phyloP scores from a whole-genome alignment of 2,113 vertebrate genomes.

The Crotalus tigris region DNA sequence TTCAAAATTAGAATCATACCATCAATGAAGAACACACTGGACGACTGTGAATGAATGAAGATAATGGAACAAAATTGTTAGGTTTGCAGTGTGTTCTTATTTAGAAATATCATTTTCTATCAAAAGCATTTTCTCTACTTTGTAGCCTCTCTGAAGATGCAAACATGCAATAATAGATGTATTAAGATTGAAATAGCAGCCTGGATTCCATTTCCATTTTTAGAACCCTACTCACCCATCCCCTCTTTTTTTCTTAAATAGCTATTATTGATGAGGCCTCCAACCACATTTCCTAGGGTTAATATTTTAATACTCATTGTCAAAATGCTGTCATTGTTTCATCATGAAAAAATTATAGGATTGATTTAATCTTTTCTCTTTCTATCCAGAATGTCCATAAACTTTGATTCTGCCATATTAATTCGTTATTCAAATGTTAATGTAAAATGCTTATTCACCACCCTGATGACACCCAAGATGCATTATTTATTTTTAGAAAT shows the following conservation, averaged over 20 bases:
- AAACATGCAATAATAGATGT: not conserved
- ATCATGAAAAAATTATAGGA: slow-evolving; percentile 20
- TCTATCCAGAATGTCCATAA: slow-evolving; percentile 2
- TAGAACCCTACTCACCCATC: not conserved
- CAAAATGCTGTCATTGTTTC: not conserved
- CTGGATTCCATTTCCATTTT: not conserved
- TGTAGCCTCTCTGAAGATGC: not conserved
- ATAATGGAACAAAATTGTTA: not conserved
- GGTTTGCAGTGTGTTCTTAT: not conserved
- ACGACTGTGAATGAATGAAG: not conserved
- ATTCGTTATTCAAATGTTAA: slow-evolving; percentile 19
- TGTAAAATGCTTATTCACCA: slow-evolving; percentile 18
- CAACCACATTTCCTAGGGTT: not conserved
- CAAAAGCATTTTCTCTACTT: not conserved
- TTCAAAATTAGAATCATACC: not conserved
- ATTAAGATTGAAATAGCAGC: not conserved
- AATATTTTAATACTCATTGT: not conserved
- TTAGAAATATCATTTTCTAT: not conserved
- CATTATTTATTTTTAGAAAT: slow-evolving; percentile 10
- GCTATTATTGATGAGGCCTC: not conserved
- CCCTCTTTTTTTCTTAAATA: not conserved
- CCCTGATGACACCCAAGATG: not conserved
- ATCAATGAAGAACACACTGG: not conserved
- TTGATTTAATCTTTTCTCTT: slow-evolving; percentile 16
- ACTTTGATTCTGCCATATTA: slow-evolving; percentile 10